Evolutionary conservation across 2,113 vertebrate genomes (phyloP).

Genomic region (Microtus richardsoni): DNA sequence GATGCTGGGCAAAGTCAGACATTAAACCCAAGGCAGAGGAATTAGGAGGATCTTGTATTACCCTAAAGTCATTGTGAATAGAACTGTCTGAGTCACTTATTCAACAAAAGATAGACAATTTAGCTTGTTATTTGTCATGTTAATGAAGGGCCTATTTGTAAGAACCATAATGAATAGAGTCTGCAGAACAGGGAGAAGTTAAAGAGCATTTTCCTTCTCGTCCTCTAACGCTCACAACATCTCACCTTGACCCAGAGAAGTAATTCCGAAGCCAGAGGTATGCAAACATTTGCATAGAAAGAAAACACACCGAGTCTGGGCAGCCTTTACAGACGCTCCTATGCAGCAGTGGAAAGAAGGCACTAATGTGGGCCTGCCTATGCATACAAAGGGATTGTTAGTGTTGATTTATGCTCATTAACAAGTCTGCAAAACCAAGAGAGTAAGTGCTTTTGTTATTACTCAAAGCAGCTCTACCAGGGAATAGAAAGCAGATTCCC

Average conservation of each 20-base stretch:
- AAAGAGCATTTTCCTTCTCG: not conserved
- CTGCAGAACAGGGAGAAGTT: conserved; percentile 1
- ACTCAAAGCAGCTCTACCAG: conserved; percentile 41
- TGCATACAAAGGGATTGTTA: not conserved
- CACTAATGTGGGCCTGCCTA: not conserved
- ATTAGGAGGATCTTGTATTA: not conserved
- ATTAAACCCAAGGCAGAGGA: not conserved
- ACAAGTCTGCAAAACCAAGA: conserved; percentile 49
- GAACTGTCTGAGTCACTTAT: conserved; percentile 39
- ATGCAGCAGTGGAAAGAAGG: not conserved
- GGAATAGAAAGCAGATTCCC: conserved; percentile 56
- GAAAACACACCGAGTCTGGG: not conserved
- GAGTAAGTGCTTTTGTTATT: conserved; percentile 14
- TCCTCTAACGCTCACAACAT: not conserved
- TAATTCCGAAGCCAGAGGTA: conserved; percentile 7
- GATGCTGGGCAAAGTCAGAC: not conserved
- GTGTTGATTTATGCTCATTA: conserved; percentile 16
- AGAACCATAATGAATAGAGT: conserved; percentile 61
- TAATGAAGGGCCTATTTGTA: conserved; percentile 53
- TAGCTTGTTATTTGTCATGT: conserved; percentile 59
- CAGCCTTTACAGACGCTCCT: conserved; percentile 2
- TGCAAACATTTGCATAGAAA: conserved; percentile 10
- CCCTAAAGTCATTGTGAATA: conserved; percentile 47
- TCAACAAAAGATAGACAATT: conserved; percentile 38
- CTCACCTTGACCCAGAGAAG: conserved; percentile 29